phyloP scores from a whole-genome alignment of 2,888 invertebrate species.

The Aphidoletes aphidimyza region DNA sequence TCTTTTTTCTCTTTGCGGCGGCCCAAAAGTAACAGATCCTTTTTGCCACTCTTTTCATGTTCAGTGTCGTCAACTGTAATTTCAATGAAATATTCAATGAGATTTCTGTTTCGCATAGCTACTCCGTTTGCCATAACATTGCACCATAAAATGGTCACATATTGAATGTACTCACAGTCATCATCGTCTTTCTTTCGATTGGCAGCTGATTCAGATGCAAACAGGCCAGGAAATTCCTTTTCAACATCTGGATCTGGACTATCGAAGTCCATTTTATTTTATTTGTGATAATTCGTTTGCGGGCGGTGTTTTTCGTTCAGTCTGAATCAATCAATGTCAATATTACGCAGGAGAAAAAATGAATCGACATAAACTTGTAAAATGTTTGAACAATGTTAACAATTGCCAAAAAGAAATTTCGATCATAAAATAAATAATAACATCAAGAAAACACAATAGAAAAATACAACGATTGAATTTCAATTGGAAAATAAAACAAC shows the following conservation, averaged over 20 bases:
- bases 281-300: slow-evolving; percentile 36
- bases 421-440: neutral
- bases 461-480: neutral
- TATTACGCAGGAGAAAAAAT: neutral
- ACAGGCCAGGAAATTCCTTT: slow-evolving; percentile 89
- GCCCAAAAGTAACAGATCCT: slow-evolving; percentile 77
- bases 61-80: slow-evolving; percentile 81
- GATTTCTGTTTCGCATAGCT: neutral
- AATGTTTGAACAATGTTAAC: neutral
- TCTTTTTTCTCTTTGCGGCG: slow-evolving; percentile 86
- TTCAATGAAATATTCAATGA: slow-evolving; percentile 4
- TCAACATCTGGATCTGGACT: slow-evolving; percentile 87
- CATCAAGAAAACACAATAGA: neutral
- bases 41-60: slow-evolving; percentile 82
- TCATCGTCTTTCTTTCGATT: slow-evolving; percentile 76
- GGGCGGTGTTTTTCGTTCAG: neutral
- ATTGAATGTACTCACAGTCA: slow-evolving; percentile 74
- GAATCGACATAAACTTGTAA: neutral
- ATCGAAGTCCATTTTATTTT: slow-evolving; percentile 63
- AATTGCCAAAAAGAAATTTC: neutral
- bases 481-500: slow-evolving; percentile 9
- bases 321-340: neutral
- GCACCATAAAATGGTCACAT: neutral
- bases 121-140: neutral
- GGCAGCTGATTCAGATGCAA: slow-evolving; percentile 79